Evolutionary conservation across 2,888 invertebrate genomes (phyloP).

Genomic region (Heliconius erato): DNA sequence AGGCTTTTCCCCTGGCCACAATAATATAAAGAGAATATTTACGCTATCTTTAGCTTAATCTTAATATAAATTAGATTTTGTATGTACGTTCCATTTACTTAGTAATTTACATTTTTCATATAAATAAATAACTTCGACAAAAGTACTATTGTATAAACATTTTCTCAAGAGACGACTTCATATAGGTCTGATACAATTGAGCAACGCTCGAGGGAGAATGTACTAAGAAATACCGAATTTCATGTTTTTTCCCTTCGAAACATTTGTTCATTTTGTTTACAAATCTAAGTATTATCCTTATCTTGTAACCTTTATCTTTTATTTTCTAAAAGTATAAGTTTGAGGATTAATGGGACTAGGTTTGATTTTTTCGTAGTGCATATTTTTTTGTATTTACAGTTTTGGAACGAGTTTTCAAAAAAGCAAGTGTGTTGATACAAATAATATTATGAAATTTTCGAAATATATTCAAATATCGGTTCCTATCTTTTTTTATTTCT

Average conservation of each 20-base stretch:
- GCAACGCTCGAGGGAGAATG: constrained; percentile 20
- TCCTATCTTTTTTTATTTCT: too few species aligned
- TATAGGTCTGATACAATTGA: constrained; percentile 13
- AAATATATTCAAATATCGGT: too few species aligned
- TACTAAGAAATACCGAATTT: constrained; percentile 9
- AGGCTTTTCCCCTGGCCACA: too few species aligned
- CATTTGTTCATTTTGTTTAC: constrained; percentile 27
- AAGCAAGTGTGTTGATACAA: background rate
- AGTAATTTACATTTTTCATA: background rate
- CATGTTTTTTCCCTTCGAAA: background rate
- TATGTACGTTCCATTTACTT: background rate
- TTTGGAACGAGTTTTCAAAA: too few species aligned
- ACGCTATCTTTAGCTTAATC: too few species aligned
- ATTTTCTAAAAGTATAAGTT: background rate
- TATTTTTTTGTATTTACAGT: too few species aligned
- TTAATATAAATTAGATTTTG: too few species aligned
- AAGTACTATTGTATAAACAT: background rate
- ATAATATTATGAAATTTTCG: background rate
- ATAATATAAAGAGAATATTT: too few species aligned
- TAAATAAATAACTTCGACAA: background rate
- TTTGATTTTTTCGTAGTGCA: background rate
- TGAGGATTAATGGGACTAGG: background rate
- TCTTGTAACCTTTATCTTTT: background rate
- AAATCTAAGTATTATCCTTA: constrained; percentile 17
- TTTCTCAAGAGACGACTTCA: constrained; percentile 7